phyloP scores from a whole-genome alignment of 2,113 vertebrate species.

The Trogon melanurus region DNA sequence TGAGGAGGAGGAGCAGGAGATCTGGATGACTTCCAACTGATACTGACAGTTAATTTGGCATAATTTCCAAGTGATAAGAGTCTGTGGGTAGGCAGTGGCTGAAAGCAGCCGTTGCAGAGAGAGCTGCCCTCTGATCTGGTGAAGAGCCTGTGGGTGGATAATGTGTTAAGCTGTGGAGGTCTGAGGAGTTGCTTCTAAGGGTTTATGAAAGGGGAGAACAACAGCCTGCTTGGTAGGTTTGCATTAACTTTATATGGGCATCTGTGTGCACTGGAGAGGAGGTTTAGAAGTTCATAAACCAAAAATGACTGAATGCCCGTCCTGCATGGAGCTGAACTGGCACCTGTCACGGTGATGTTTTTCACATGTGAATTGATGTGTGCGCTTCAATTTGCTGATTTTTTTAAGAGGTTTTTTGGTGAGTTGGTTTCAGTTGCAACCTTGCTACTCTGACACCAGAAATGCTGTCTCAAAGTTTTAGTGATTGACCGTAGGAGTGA shows the following conservation, averaged over 20 bases:
- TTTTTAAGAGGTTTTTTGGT: neutral
- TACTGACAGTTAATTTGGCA: neutral
- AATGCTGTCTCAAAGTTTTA: neutral
- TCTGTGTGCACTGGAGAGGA: neutral
- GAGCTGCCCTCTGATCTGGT: neutral
- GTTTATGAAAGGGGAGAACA: neutral
- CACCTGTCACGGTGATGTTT: neutral
- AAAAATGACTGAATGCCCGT: neutral
- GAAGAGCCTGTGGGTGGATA: neutral
- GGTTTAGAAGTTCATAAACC: neutral
- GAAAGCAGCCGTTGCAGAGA: neutral
- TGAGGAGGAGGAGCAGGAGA: neutral
- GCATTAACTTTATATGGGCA: neutral
- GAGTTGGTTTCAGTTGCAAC: neutral
- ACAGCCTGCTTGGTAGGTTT: rapidly evolving
- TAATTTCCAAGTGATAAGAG: neutral
- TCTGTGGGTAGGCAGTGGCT: neutral
- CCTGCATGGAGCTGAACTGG: neutral
- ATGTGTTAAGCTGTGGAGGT: neutral
- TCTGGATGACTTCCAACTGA: neutral
- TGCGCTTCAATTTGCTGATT: neutral
- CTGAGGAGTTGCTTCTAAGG: neutral
- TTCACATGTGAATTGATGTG: neutral
- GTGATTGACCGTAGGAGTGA: neutral
- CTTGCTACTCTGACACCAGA: neutral